phyloP scores from a whole-genome alignment of 2,113 vertebrate genomes.

The Dinomys branickii region DNA sequence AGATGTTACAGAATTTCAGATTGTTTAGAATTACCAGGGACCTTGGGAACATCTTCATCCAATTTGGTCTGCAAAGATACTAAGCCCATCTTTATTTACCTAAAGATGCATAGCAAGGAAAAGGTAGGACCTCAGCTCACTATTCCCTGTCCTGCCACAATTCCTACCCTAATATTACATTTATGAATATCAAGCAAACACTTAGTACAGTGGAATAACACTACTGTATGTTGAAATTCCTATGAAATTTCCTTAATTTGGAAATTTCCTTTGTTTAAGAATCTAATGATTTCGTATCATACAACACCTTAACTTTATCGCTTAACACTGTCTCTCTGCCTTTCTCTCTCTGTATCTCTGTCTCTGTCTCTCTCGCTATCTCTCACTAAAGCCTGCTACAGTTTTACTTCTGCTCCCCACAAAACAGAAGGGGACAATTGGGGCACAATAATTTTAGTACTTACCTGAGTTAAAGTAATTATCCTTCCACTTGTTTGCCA shows the following conservation, averaged over 20 bases:
- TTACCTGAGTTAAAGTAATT: neutral
- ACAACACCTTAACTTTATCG: neutral
- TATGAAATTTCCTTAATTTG: neutral
- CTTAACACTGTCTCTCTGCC: neutral
- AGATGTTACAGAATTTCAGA: neutral
- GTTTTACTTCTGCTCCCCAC: neutral
- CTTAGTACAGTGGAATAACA: neutral
- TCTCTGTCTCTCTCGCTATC: neutral
- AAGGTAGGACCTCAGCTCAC: neutral
- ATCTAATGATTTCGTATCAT: neutral
- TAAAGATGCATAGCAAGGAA: neutral
- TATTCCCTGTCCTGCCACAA: fast-evolving
- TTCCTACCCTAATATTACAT: neutral
- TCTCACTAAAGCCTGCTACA: neutral
- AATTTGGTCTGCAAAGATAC: neutral
- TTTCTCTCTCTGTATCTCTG: neutral
- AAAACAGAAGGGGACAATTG: neutral
- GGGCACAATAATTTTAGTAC: neutral
- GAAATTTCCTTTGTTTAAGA: neutral
- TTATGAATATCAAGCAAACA: neutral
- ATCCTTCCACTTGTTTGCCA: neutral
- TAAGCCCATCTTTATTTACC: neutral
- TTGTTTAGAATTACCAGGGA: neutral
- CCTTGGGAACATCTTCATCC: neutral
- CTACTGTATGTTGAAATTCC: neutral